Evolutionary conservation across 2,888 invertebrate genomes (phyloP), one percentile per base, ranked within the genome.

Genomic region (Endotricha flammealis): DNA sequence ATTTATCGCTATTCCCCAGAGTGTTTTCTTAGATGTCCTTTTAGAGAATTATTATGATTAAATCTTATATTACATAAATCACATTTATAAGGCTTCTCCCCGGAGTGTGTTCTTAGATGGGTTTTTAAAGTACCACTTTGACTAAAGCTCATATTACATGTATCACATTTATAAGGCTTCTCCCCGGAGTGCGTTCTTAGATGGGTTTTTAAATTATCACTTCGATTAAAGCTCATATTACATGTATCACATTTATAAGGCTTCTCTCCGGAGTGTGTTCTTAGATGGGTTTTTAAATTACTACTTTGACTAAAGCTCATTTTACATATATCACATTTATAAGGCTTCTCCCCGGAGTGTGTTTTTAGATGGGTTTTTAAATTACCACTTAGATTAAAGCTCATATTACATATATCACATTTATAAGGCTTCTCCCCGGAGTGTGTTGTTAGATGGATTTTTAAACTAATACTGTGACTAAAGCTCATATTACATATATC

Each of bases 401-500:
- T 27, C 1, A 4, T 9, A 4, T 12, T 4, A 27, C 27, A 27
- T 6, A 27, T 4, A 27, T 4, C 12, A 10, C 27, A 12, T 27
- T 27, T 7, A 7, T 11, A 27, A 6, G 27, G 10, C 11, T 12
- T 27, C 27, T 27, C 27, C 6, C 12, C 27, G 12, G 27, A 7
- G 11, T 27, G 10, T 12, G 10, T 27, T 27, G 4, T 27, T 7
- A 10, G 7, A 12, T 27, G 27, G 5, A 10, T 12, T 2, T 27
- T 2, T 12, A 11, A n/a, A n/a, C n/a, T n/a, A n/a, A n/a, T n/a
- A n/a, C n/a, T n/a, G n/a, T n/a, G 24, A 16, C 8, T 16, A 16
- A 16, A 16, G 3, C 16, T 10, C 29, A 44, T 41, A 24, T 30
- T 12, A 12, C 32, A 34, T 17, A 34, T 14, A 20, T 13, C 12